These are phyloP conservation scores for Crotalus tigris DNA, from an alignment of 2,113 vertebrate species.

Conservation along the genomic window DNA sequence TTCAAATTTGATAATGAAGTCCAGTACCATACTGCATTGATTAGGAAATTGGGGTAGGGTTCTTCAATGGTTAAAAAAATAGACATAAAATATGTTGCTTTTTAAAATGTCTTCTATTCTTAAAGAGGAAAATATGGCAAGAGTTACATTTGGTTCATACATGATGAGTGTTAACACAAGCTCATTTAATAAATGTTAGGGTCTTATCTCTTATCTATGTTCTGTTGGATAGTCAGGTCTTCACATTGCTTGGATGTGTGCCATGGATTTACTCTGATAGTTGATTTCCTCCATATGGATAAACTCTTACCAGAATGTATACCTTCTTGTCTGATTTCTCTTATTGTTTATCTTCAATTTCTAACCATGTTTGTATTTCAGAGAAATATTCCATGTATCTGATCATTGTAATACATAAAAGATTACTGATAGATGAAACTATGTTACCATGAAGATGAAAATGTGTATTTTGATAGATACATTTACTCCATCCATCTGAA, in stretches of 20 bases:
- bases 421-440: background rate
- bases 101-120: slow-evolving; percentile 8
- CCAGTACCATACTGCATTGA: background rate
- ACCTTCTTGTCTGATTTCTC: background rate
- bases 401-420: background rate
- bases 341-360: background rate
- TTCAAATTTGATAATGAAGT: background rate
- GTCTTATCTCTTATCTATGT: background rate
- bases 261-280: background rate
- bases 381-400: background rate
- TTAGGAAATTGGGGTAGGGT: background rate
- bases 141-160: background rate
- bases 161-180: background rate
- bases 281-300: background rate
- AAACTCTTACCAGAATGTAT: accelerated
- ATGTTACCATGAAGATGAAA: background rate
- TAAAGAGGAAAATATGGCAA: background rate
- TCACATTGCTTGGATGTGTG: background rate
- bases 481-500: background rate
- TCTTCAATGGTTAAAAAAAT: background rate
- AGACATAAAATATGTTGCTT: background rate
- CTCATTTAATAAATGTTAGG: background rate
- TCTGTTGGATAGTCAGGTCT: background rate
- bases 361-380: background rate
- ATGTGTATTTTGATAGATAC: background rate